phyloP scores from a whole-genome alignment of 2,888 invertebrate species.

The Stenurella melanura region DNA sequence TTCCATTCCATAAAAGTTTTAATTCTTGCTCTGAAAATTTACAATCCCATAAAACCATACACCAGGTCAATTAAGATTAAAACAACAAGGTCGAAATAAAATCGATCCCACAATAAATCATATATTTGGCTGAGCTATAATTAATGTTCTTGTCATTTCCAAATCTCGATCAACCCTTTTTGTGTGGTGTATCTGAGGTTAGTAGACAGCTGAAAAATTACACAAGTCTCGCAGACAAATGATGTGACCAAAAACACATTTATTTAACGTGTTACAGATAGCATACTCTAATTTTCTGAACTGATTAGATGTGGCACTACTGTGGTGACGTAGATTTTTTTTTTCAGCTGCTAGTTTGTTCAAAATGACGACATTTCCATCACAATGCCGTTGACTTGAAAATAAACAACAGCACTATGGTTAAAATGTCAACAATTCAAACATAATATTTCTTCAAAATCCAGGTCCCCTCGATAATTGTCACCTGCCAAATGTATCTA shows the following conservation, averaged over 20 bases:
- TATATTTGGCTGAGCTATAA: constrained; percentile 36
- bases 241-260: constrained; percentile 64
- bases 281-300: constrained; percentile 48
- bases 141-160: constrained; percentile 60
- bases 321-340: constrained; percentile 32
- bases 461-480: not conserved
- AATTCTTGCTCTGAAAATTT: constrained; percentile 51
- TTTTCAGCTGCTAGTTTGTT: constrained; percentile 63
- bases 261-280: constrained; percentile 54
- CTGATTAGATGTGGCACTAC: constrained; percentile 30
- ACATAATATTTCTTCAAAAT: constrained; percentile 59
- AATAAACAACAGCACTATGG: constrained; percentile 73
- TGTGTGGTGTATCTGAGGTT: constrained; percentile 57
- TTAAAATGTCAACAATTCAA: constrained; percentile 74
- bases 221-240: constrained; percentile 63
- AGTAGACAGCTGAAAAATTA: constrained; percentile 66
- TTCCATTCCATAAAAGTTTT: constrained; percentile 61
- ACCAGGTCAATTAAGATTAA: constrained; percentile 38
- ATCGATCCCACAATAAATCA: constrained; percentile 37
- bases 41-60: constrained; percentile 36
- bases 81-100: constrained; percentile 28
- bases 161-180: constrained; percentile 61
- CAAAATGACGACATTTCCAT: constrained; percentile 73
- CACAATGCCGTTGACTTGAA: constrained; percentile 72
- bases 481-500: constrained; percentile 1